Evolutionary conservation across 2,797 vertebrate genomes (phyloP).

Genomic region (Phalloptychus januarius): DNA sequence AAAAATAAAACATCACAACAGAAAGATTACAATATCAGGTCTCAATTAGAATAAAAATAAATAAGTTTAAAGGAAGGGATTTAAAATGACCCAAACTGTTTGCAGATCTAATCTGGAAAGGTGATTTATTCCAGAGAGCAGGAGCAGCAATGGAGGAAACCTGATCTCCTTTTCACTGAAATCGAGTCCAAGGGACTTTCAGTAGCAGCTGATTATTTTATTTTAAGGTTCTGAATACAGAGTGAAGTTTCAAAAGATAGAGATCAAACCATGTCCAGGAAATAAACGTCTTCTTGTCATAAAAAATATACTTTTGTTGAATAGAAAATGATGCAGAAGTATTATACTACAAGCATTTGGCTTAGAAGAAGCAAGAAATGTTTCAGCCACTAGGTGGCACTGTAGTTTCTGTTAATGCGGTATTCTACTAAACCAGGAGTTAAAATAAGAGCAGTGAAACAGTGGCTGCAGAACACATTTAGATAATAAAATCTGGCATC

Average conservation of each 20-base stretch:
- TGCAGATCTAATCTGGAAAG: too few relatives aligned
- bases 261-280: not conserved
- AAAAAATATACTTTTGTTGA: not conserved
- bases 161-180: too few relatives aligned
- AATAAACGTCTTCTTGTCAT: not conserved
- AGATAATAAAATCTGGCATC: not conserved
- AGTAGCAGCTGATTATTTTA: too few relatives aligned
- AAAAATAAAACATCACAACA: too few relatives aligned
- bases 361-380: not conserved
- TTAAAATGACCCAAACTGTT: too few relatives aligned
- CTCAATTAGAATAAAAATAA: too few relatives aligned
- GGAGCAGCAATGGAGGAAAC: too few relatives aligned
- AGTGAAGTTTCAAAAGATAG: not conserved
- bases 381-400: not conserved
- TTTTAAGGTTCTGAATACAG: too few relatives aligned
- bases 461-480: not conserved
- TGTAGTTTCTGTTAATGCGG: not conserved
- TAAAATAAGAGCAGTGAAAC: not conserved
- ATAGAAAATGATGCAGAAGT: not conserved
- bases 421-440: not conserved
- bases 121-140: too few relatives aligned
- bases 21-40: too few relatives aligned
- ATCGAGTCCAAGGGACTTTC: too few relatives aligned
- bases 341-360: not conserved
- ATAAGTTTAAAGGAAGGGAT: too few relatives aligned